Percentiles rank a stretch among this genome's conserved stretches.
Conservation (phyloP, 2,797 vertebrate genomes). For the Melanotaenia pygmaea region DNA sequence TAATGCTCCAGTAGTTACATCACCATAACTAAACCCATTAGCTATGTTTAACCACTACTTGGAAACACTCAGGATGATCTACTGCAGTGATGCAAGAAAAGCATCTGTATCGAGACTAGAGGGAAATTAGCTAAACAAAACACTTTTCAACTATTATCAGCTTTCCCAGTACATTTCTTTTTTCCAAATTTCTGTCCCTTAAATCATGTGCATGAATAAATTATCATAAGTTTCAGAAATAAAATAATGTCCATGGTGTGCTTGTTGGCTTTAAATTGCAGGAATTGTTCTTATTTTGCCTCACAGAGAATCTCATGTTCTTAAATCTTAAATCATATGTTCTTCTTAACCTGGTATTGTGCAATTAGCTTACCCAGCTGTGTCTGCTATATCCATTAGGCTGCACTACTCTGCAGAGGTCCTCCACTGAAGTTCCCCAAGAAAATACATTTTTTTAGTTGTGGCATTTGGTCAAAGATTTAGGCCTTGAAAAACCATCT, state of each 20-base stretch:
- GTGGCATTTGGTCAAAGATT: slow-evolving; percentile 72
- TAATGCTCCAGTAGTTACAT: slow-evolving; percentile 40
- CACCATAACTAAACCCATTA: slow-evolving; percentile 40
- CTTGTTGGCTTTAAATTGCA: slow-evolving; percentile 38
- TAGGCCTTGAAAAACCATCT: slow-evolving; percentile 68
- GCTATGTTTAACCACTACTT: slow-evolving; percentile 35
- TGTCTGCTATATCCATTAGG: slow-evolving; percentile 79
- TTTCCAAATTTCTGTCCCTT: slow-evolving; percentile 44
- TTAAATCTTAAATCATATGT: slow-evolving; percentile 48
- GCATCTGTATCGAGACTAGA: slow-evolving; percentile 55
- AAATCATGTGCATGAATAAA: slow-evolving; percentile 22
- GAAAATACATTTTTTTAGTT: slow-evolving; percentile 72
- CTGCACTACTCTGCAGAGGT: slow-evolving; percentile 63
- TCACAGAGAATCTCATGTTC: slow-evolving; percentile 15
- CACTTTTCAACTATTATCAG: slow-evolving; percentile 56
- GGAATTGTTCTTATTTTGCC: slow-evolving; percentile 35
- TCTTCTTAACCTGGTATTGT: slow-evolving; percentile 68
- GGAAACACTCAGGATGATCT: slow-evolving; percentile 34
- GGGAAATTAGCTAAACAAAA: slow-evolving; percentile 45
- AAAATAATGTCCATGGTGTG: slow-evolving; percentile 16
- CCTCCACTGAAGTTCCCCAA: slow-evolving; percentile 63
- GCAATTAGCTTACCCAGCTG: slow-evolving; percentile 65
- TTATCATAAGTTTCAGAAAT: slow-evolving; percentile 28
- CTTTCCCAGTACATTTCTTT: slow-evolving; percentile 32
- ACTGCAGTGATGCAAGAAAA: slow-evolving; percentile 53